phyloP scores from a whole-genome alignment of 2,797 vertebrate species.

The Aotus griseimembra region DNA sequence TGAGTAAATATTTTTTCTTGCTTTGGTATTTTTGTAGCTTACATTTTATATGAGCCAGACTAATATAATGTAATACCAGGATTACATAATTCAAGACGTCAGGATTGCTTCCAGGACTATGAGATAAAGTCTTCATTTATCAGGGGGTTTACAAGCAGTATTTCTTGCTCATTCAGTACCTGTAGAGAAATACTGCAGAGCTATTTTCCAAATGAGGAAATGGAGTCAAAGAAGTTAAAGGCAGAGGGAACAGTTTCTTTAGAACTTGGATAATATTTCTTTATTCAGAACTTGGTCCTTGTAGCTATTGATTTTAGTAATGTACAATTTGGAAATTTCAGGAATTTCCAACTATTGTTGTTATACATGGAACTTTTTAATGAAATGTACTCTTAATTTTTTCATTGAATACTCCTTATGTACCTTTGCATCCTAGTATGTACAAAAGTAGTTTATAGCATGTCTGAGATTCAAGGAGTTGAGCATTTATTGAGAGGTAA shows the following conservation, averaged over 20 bases:
- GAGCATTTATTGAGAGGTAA: slow-evolving; percentile 25
- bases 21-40: slow-evolving; percentile 69
- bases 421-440: not conserved
- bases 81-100: slow-evolving; percentile 59
- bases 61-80: slow-evolving; percentile 57
- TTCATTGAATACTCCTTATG: not conserved
- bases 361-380: not conserved
- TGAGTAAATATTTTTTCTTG: slow-evolving; percentile 77
- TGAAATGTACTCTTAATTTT: slow-evolving; percentile 42
- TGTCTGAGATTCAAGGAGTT: slow-evolving; percentile 21
- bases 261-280: slow-evolving; percentile 12
- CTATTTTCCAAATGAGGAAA: slow-evolving; percentile 61
- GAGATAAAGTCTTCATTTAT: slow-evolving; percentile 67
- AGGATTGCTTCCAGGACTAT: slow-evolving; percentile 60
- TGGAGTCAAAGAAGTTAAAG: slow-evolving; percentile 51
- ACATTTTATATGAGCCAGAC: slow-evolving; percentile 70
- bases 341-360: slow-evolving; percentile 33
- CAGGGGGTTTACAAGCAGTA: slow-evolving; percentile 28
- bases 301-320: slow-evolving; percentile 22
- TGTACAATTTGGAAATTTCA: slow-evolving; percentile 40
- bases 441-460: slow-evolving; percentile 1
- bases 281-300: slow-evolving; percentile 44
- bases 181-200: slow-evolving; percentile 23
- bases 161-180: slow-evolving; percentile 43
- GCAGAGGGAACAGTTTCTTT: not conserved